Evolutionary conservation across 1,140 invertebrate species (phyloP), one percentile per base, ranked within the genome.

Genomic region (Amyelois transitella): DNA sequence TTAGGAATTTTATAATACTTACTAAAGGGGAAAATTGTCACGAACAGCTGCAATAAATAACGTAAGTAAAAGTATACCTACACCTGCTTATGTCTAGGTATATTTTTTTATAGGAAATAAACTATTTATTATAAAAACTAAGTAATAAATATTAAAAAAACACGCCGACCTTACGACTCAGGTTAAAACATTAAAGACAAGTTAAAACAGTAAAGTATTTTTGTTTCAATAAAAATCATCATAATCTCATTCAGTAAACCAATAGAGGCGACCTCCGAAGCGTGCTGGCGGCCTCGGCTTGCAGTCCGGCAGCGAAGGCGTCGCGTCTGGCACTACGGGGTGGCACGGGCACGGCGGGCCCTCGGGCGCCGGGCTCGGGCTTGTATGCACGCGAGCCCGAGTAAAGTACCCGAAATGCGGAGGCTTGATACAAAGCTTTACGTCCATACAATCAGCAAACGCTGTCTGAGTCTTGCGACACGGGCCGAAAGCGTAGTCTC

Each of bases 331-430:
- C n/a, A 76, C 66, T 19, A 63, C 64, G 6, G 72, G 60, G 12
- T 68, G 53, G 58, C 66, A 91, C 77, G 88, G 92, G 92, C 58
- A 90, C 71, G 56, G 79, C 12, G 86, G 77, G 49, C 86, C 24
- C 2, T 55, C 71, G 19, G 93, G 93, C 51, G 89, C 81, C 0
- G 92, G 90, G 19, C 81, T 84, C 0, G 45, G 61, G 4, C 92
- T 90, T 47, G 93, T 87, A 64, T 96, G 94, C 19, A 98, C 90
- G 71, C 95, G 93, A 0, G 93, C 90, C 69, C 94, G 90, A 52
- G 92, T 90, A 77, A 96, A 98, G 74, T 98, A 97, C 20, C 97
- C 97, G 64, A 92, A 93, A 1, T 91, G 85, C 14, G 97, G 97
- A 57, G 97, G 91, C 18, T 94, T 91, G 53, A 97, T 90, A n/a